Conservation (phyloP, 2,113 vertebrate species). For the Campylorhamphus procurvoides region DNA sequence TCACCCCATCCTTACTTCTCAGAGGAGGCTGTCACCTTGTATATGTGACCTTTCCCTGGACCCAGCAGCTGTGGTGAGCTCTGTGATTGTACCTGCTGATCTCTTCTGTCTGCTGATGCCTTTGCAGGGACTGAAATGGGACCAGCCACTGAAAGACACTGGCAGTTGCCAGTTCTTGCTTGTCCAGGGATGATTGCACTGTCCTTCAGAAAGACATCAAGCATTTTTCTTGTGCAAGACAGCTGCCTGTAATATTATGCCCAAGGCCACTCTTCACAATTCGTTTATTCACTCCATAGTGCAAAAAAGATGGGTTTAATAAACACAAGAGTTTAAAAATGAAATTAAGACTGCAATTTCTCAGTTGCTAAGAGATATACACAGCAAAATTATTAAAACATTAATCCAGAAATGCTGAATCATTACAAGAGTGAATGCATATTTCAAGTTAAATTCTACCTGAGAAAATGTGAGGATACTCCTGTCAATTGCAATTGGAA, state of each 20-base stretch:
- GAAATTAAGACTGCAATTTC: background rate
- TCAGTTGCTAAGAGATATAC: background rate
- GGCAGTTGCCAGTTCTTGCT: background rate
- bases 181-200: background rate
- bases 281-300: background rate
- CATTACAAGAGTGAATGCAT: background rate
- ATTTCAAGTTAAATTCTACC: background rate
- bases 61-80: background rate
- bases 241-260: background rate
- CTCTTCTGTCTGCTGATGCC: background rate
- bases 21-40: background rate
- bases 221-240: background rate
- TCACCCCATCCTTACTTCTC: slow-evolving; percentile 3
- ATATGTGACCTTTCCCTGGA: background rate
- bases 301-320: background rate
- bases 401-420: background rate
- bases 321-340: background rate
- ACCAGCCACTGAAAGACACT: background rate
- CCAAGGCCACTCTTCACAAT: background rate
- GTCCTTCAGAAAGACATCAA: background rate
- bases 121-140: background rate
- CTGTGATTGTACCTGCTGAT: background rate
- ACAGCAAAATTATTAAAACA: background rate
- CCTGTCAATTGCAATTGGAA: background rate
- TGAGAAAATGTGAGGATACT: background rate